Evolutionary conservation across 2,888 invertebrate genomes (phyloP).

Genomic region (Ophion slaviceki): DNA sequence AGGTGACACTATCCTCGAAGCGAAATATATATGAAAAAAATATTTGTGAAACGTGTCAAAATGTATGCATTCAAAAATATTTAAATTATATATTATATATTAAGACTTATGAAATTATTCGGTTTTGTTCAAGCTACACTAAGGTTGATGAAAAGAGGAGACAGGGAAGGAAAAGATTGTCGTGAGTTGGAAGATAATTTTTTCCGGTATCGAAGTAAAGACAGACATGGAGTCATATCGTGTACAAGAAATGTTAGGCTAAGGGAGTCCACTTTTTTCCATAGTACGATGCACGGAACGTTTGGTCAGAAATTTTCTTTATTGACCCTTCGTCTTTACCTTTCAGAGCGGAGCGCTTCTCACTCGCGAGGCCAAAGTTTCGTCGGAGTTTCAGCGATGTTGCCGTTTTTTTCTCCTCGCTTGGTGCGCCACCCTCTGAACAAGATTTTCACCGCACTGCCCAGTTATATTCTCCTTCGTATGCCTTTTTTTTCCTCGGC

Average conservation of each 20-base stretch:
- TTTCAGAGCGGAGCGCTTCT: conserved; percentile 5
- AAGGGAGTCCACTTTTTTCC: neutral
- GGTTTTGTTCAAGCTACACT: neutral
- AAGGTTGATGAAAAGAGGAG: neutral
- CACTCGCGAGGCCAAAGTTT: conserved; percentile 39
- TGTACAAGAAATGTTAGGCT: conserved; percentile 1
- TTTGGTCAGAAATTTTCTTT: conserved; percentile 2
- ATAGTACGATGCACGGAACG: conserved; percentile 28
- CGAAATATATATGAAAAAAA: neutral
- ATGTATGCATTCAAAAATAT: neutral
- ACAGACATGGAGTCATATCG: neutral
- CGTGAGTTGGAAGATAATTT: conserved; percentile 13
- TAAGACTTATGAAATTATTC: neutral
- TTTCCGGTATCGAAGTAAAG: neutral
- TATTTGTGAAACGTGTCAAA: neutral
- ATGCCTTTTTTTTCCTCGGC: neutral
- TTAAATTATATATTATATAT: neutral
- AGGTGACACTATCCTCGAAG: neutral
- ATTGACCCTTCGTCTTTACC: conserved; percentile 5
- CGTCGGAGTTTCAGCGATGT: conserved; percentile 45
- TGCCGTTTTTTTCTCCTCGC: conserved; percentile 19
- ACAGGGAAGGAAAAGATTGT: neutral
- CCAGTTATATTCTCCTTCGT: neutral
- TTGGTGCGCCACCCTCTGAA: conserved; percentile 10
- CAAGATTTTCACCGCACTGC: conserved; percentile 39